Base-by-base conservation (phyloP, 2,797 vertebrate species). In the Spea hammondii region DNA sequence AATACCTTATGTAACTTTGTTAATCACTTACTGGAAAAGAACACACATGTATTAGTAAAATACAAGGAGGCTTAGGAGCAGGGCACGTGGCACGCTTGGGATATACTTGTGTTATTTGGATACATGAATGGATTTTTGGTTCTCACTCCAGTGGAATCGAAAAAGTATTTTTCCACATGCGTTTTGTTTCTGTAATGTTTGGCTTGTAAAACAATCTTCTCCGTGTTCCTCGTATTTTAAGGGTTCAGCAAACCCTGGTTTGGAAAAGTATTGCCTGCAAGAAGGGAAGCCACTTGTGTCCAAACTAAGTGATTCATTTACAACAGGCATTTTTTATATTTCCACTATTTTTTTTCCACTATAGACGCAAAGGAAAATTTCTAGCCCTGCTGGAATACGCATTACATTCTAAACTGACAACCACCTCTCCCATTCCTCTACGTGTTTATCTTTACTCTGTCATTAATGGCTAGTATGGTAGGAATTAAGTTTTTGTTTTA, bases 391-490 rank as follows among this genome's bases (percentile, higher is more conserved):
- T 62, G 59, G 59, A 62, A 14, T 32, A n/a, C n/a, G 5, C 5
- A 14, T 17, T 17, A 62, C 59, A 62, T 62, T 62, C 59, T 17
- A 62, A 32, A 13, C 59, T 17, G 59, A 62, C n/a, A 62, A 62
- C n/a, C 5, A 32, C 4, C n/a, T 9, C 14, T 17, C 11, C 14
- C 6, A 32, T 62, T 32, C 12, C 6, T 32, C n/a, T 9, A 12
- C 32, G 59, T 32, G 59, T 62, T 62, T 62, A 62, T 32, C 59
- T 62, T 62, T 62, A 53, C 5, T 57, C 55, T 57, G 59, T 62
- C 59, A 62, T 6, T 62, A 62, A 62, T 62, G n/a, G 9, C 59
- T 62, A 14, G 59, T 17, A 62, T 62, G 14, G 32, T 5, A 17
- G 14, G 59, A 32, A 62, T 62, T 4, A 62, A 62, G 7, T 4